Base-by-base conservation (phyloP, 1,140 invertebrate genomes). In the Telenomus remus region DNA sequence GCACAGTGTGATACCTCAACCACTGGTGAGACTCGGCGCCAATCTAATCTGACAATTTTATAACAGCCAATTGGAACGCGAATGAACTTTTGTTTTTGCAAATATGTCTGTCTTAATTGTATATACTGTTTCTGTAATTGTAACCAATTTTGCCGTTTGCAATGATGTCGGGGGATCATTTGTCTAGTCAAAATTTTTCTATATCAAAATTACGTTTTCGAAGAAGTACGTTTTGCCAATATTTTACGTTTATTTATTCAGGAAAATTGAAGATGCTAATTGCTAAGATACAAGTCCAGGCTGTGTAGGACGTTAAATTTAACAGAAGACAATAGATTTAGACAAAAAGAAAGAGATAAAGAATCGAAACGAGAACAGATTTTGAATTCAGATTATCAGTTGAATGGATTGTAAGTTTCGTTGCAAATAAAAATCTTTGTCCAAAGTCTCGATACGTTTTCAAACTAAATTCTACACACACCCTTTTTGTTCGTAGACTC, bases 1-100 rank as follows among this genome's bases (percentile, higher is more conserved):
- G 83, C 86, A 89, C 76, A 86, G 77, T 75, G 86, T 88, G 42
- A 83, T 86, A 85, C 86, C 86, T 74, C 86, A 86, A 76, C 81
- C 85, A 80, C 66, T 88, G 86, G 86, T 88, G 69, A 84, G 82
- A 80, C 64, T 71, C n/a, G 56, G 51, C 56, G n/a, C 53, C 19
- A 72, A 64, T 57, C 10, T 71, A 57, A 63, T 51, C 47, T 63
- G 33, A 71, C 8, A 33, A 66, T 60, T 60, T 43, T 39, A 53
- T 12, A n/a, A n/a, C n/a, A n/a, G n/a, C n/a, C 27, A 46, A 55
- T 1, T 6, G 9, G 11, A 44, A 15, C 9, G n/a, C 3, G 37
- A 39, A 39, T n/a, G n/a, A 39, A 39, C 9, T n/a, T n/a, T n/a
- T n/a, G n/a, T n/a, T n/a, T n/a, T n/a, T n/a, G n/a, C n/a, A n/a